Conservation (phyloP, 2,888 invertebrate species). For the Epirrhoe alternata region DNA sequence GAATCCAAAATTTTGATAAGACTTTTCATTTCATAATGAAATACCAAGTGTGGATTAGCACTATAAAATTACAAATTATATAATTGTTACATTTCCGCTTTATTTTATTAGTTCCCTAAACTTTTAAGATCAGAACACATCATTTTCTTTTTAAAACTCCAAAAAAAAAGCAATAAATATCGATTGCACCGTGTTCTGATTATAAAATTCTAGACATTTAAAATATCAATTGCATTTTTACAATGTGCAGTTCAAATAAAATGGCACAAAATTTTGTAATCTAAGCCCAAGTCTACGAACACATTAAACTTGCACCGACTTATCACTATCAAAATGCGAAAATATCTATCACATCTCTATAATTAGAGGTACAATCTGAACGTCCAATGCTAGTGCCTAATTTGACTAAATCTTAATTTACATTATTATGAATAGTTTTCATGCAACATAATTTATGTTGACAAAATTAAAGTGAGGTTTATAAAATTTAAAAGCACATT, state of each 20-base stretch:
- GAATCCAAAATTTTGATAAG: no score
- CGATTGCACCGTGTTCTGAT: neutral
- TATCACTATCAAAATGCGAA: slow-evolving; percentile 43
- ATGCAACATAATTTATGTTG: slow-evolving; percentile 17
- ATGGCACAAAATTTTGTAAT: slow-evolving; percentile 80
- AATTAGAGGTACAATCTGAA: slow-evolving; percentile 27
- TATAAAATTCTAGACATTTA: neutral
- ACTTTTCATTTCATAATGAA: no score
- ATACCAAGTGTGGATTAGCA: no score
- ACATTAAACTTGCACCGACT: slow-evolving; percentile 40
- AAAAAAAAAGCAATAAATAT: neutral
- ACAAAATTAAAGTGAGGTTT: slow-evolving; percentile 20
- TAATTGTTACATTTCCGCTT: slow-evolving; percentile 40
- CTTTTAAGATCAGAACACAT: neutral
- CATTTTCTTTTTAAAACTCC: neutral
- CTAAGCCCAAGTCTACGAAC: slow-evolving; percentile 43
- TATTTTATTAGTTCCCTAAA: slow-evolving; percentile 1
- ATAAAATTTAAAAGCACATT: slow-evolving; percentile 16
- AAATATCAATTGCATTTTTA: slow-evolving; percentile 25
- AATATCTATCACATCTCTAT: slow-evolving; percentile 42
- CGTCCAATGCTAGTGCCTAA: slow-evolving; percentile 28
- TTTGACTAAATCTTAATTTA: slow-evolving; percentile 34
- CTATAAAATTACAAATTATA: no score
- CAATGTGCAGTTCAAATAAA: slow-evolving; percentile 66
- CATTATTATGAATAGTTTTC: slow-evolving; percentile 16